Evolutionary conservation across 2,113 vertebrate species (phyloP).

Genomic region (Miniopterus natalensis): DNA sequence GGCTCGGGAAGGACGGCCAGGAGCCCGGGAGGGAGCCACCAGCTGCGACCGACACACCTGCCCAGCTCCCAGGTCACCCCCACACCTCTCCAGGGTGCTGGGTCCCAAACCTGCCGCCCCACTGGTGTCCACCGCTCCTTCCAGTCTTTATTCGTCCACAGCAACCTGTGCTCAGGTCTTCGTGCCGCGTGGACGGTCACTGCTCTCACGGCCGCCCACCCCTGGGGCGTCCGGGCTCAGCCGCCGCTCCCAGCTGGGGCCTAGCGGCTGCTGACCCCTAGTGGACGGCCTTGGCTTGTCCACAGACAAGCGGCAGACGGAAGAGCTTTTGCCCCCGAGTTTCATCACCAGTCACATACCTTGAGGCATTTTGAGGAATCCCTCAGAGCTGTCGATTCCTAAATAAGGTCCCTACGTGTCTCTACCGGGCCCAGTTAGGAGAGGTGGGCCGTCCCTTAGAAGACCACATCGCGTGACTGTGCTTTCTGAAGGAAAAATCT

Average conservation of each 20-base stretch:
- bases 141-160: not conserved
- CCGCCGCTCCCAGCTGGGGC: not conserved
- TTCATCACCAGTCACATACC: not conserved
- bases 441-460: rapidly evolving
- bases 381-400: not conserved
- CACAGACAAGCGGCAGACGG: not conserved
- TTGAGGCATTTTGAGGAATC: not conserved
- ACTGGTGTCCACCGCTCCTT: not conserved
- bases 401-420: not conserved
- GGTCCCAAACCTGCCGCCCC: too few species aligned
- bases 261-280: constrained; percentile 52
- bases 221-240: too few species aligned
- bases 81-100: rapidly evolving
- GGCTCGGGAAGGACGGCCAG: not conserved
- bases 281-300: not conserved
- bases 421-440: too few species aligned
- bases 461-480: rapidly evolving
- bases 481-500: not conserved
- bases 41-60: too few species aligned
- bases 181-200: too few species aligned
- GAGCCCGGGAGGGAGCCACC: not conserved
- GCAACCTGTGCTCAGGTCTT: not conserved
- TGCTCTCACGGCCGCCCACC: too few species aligned
- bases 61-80: too few species aligned
- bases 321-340: not conserved